These are phyloP conservation scores for Anastatus disparis DNA, from an alignment of 1,140 invertebrate genomes.

Conservation along the genomic window DNA sequence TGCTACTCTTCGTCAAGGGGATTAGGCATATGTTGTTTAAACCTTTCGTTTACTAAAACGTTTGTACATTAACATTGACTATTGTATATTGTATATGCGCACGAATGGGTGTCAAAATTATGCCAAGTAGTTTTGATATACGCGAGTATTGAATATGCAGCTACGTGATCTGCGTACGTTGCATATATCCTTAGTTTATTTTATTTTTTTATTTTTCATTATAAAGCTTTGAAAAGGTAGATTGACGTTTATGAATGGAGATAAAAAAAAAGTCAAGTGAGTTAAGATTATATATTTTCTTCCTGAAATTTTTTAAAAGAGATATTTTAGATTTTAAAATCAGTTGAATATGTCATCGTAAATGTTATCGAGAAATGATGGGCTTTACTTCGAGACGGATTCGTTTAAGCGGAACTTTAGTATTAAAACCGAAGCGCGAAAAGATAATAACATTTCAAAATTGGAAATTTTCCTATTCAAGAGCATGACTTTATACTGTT, in stretches of 20 bases:
- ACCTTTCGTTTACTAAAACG: no score
- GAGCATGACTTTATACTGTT: no score
- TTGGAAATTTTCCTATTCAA: no score
- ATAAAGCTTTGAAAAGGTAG: background rate
- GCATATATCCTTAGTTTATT: no score
- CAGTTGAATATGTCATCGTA: no score
- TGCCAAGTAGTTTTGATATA: conserved; percentile 16
- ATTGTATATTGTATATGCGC: background rate
- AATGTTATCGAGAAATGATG: background rate
- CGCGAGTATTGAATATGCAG: background rate
- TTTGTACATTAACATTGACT: no score
- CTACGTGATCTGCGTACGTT: background rate
- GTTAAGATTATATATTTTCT: no score
- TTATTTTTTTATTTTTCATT: no score
- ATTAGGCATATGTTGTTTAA: conserved; percentile 1
- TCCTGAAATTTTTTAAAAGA: no score
- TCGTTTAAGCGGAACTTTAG: background rate
- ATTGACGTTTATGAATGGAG: conserved; percentile 15
- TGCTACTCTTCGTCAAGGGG: background rate
- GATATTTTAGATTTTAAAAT: no score
- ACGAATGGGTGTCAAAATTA: background rate
- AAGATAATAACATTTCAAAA: no score
- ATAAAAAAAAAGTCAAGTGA: no score
- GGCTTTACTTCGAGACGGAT: background rate
- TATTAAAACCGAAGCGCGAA: background rate